These are phyloP conservation scores for Brachionus sp. DNA, from an alignment of 1,140 invertebrate genomes.

Conservation along the genomic window DNA sequence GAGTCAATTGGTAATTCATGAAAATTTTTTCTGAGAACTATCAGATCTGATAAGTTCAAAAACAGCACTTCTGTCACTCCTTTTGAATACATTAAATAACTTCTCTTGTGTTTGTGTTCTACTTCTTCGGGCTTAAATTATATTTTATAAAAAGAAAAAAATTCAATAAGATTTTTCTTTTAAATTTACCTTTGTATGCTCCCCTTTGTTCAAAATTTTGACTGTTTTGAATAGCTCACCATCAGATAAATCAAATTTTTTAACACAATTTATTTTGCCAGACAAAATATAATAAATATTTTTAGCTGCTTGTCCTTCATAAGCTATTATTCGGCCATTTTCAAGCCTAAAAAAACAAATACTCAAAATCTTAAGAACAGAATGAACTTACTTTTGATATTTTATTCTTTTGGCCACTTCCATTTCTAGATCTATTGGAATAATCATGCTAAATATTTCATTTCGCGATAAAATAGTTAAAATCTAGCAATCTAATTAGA, in stretches of 20 bases:
- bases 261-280: constrained; percentile 36
- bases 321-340: constrained; percentile 6
- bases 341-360: constrained; percentile 4
- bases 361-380: background rate
- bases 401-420: constrained; percentile 20
- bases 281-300: constrained; percentile 16
- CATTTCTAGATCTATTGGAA: background rate
- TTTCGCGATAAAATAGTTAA: background rate
- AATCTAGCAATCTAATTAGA: background rate
- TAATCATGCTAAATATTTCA: constrained; percentile 8
- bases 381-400: constrained; percentile 28
- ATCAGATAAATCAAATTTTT: constrained; percentile 23
- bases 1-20: constrained; percentile 24
- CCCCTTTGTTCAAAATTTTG: background rate
- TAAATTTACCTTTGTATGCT: constrained; percentile 2
- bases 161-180: background rate
- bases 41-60: background rate
- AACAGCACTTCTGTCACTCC: constrained; percentile 26
- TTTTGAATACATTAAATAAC: background rate
- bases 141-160: background rate
- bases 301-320: constrained; percentile 15
- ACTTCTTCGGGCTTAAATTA: constrained; percentile 19
- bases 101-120: background rate
- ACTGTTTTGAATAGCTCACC: constrained; percentile 5
- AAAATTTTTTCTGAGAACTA: background rate